These are phyloP conservation scores for Tineola bisselliella DNA, from an alignment of 2,888 invertebrate species.

Conservation along the genomic window DNA sequence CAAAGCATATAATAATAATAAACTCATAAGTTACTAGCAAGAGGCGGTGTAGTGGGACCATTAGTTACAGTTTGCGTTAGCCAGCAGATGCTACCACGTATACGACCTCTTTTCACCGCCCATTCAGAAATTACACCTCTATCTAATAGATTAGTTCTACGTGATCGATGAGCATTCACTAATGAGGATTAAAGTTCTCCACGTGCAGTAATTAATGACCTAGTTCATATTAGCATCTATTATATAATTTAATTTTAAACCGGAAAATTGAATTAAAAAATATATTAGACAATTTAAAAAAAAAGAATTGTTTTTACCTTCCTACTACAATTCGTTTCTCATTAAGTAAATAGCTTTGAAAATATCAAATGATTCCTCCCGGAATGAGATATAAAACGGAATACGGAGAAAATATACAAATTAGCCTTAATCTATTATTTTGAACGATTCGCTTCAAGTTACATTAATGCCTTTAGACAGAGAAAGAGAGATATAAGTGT, in stretches of 20 bases:
- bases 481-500: too few species aligned
- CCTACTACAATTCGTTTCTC: too few species aligned
- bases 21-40: not conserved
- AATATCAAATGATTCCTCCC: too few species aligned
- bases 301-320: too few species aligned
- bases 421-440: too few species aligned
- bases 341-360: too few species aligned
- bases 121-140: not conserved
- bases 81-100: not conserved
- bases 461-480: too few species aligned
- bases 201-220: not conserved
- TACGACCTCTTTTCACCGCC: slow-evolving; percentile 3
- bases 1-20: too few species aligned
- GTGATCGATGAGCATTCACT: not conserved
- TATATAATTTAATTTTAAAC: too few species aligned
- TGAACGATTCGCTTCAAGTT: too few species aligned
- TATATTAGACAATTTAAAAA: too few species aligned
- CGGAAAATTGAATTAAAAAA: too few species aligned
- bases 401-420: not conserved
- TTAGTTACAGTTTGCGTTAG: not conserved
- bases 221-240: not conserved
- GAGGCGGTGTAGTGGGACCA: not conserved
- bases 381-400: not conserved
- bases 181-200: not conserved
- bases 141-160: not conserved